phyloP scores from a whole-genome alignment of 2,797 vertebrate species.

The Acrocephalus scirpaceus region DNA sequence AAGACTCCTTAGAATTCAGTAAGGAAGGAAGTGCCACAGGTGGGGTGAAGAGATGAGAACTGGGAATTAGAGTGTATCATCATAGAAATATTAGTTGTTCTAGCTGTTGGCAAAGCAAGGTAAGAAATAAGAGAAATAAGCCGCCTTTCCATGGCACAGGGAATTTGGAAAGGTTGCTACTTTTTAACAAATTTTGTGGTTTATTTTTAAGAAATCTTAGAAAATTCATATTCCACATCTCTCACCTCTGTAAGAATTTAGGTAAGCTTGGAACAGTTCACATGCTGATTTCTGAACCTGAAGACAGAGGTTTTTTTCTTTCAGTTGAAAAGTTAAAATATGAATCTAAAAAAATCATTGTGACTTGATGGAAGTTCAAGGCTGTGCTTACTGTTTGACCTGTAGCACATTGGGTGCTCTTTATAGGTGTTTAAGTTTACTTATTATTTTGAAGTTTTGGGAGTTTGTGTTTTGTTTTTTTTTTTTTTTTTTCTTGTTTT shows the following conservation, averaged over 20 bases:
- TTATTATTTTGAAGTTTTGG: background rate
- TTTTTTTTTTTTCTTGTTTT: background rate
- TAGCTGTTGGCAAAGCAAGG: background rate
- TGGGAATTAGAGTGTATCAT: background rate
- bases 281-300: background rate
- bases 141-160: background rate
- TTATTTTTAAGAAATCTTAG: background rate
- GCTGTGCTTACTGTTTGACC: background rate
- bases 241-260: background rate
- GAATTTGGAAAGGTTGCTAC: background rate
- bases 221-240: background rate
- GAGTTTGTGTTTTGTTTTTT: fast-evolving
- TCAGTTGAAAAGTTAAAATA: background rate
- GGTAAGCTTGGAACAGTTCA: background rate
- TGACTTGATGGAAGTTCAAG: background rate
- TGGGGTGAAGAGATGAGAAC: background rate
- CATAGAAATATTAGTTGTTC: background rate
- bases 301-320: background rate
- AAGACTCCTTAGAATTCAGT: background rate
- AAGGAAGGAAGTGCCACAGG: background rate
- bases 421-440: background rate
- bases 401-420: background rate
- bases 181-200: background rate
- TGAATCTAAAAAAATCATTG: background rate
- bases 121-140: background rate